phyloP scores from a whole-genome alignment of 2,888 invertebrate species.

The Odontomyia ornata region DNA sequence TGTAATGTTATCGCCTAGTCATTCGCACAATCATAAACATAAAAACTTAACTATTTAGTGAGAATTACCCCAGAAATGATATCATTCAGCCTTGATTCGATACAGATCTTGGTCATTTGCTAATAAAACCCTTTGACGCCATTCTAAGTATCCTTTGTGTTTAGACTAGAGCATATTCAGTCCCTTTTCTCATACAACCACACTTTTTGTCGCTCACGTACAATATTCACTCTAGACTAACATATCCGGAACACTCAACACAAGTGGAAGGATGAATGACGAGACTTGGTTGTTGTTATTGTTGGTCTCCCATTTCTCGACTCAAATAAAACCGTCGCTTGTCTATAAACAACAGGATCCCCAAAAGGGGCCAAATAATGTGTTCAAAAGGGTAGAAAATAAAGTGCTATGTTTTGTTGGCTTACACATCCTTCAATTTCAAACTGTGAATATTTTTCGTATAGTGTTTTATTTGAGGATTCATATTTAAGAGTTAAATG shows the following conservation, averaged over 20 bases:
- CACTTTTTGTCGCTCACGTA: neutral
- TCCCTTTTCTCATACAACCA: neutral
- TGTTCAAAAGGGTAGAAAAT: constrained; percentile 13
- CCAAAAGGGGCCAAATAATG: constrained; percentile 19
- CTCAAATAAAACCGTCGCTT: neutral
- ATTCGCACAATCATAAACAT: neutral
- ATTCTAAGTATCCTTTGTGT: constrained; percentile 37
- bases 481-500: neutral
- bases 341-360: constrained; percentile 32
- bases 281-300: neutral
- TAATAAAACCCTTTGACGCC: constrained; percentile 42
- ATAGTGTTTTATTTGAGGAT: constrained; percentile 7
- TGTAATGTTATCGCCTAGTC: too few relatives aligned
- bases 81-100: constrained; percentile 33
- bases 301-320: neutral
- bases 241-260: neutral
- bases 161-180: constrained; percentile 16
- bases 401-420: constrained; percentile 30
- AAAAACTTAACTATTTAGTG: constrained; percentile 39
- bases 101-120: constrained; percentile 35
- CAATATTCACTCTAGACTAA: neutral
- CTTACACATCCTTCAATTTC: constrained; percentile 9
- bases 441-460: neutral
- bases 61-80: constrained; percentile 16
- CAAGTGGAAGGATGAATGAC: neutral